A percentile compares a stretch with the other conserved stretches of the same genome.
These are phyloP conservation scores for Paratilapia polleni DNA, from an alignment of 2,113 vertebrate genomes.

Conservation along the genomic window DNA sequence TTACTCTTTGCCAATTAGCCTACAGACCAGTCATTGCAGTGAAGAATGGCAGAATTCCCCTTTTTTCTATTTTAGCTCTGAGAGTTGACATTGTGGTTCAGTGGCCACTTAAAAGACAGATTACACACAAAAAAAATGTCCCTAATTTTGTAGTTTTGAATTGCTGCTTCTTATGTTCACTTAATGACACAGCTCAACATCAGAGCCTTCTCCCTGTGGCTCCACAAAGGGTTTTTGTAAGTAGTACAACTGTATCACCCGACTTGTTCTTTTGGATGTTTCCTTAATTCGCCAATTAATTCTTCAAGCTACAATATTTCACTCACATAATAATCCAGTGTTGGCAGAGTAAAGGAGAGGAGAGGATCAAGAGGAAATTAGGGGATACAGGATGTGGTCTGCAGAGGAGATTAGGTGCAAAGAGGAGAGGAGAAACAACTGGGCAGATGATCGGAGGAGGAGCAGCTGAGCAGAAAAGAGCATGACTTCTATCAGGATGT, in stretches of 20 bases:
- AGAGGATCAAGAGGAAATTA: background rate
- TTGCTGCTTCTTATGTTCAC: background rate
- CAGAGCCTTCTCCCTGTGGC: background rate
- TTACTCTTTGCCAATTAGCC: constrained; percentile 15
- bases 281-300: constrained; percentile 11
- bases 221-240: constrained; percentile 8
- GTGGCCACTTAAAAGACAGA: constrained; percentile 18
- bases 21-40: background rate
- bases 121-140: constrained; percentile 1
- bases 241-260: background rate
- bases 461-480: constrained; percentile 14
- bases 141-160: background rate
- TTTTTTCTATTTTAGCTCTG: background rate
- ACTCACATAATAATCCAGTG: constrained; percentile 4
- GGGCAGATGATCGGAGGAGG: background rate
- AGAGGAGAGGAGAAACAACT: constrained; percentile 1
- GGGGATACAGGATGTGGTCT: background rate
- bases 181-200: background rate
- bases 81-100: constrained; percentile 26
- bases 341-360: background rate
- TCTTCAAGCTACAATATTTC: background rate
- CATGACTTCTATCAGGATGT: constrained; percentile 51
- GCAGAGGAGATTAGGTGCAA: background rate
- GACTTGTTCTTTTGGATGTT: constrained; percentile 8
- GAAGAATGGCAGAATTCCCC: constrained; percentile 22